Evolutionary conservation across 2,113 vertebrate genomes (phyloP), one percentile per base, ranked within the genome.

Genomic region (Geothlypis trichas): DNA sequence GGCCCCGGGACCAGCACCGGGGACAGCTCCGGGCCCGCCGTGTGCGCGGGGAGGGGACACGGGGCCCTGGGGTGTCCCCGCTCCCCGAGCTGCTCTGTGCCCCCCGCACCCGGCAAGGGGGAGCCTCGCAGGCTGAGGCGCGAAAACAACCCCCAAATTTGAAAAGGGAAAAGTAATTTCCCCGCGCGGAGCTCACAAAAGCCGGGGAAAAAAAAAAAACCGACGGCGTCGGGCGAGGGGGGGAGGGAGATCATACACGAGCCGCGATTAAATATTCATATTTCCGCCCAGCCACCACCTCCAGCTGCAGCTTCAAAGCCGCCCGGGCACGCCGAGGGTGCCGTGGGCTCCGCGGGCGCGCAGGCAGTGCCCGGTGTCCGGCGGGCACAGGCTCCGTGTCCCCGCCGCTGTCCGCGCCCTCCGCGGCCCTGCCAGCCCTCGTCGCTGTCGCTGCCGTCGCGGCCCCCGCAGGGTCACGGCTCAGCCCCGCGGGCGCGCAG

Each of bases 251-350:
- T 96, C 84, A 58, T 62, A 69, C 84, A 71, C 46, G 37, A 86
- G 4, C 35, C 13, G 37, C 87, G 72, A 82, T 94, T 93, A 95
- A 96, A 93, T 96, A 93, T 96, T 96, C 84, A 95, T 95, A 71
- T 83, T 89, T 67, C 93, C 76, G 84, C 87, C 67, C 87, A 76
- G 93, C 90, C 90, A 82, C 87, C 87, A 42, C 87, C 75, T 88
- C 75, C 93, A 66, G 90, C 61, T 78, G 87, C 71, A 82, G 68
- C 92, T 84, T 84, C 89, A 90, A 87, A 80, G 78, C 62, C 31
- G 22, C 67, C 46, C 51, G 80, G 75, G 84, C 84, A 35, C 66
- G 22, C 61, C n/a, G 61, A 69, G 46, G 66, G 76, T 69, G 72
- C 68, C 51, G 44, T 46, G 22, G 69, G 65, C 87, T 89, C 75